A percentile compares a stretch with the other conserved stretches of the same genome.
Evolutionary conservation across 2,113 vertebrate genomes (phyloP).

Genomic region (Excalfactoria chinensis): DNA sequence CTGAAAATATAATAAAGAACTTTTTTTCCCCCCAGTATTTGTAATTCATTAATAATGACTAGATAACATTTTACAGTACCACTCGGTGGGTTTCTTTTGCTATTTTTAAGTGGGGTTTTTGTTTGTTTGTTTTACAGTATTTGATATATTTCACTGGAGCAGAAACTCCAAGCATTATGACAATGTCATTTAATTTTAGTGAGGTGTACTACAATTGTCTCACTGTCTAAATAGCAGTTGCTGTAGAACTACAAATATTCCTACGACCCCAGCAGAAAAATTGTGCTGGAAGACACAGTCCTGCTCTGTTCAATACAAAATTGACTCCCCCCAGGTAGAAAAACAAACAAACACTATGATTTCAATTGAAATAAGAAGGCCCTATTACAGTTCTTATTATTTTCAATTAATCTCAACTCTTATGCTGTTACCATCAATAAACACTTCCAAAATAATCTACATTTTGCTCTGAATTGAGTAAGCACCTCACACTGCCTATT

Average conservation of each 20-base stretch:
- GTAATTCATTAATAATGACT: background rate
- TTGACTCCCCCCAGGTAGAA: background rate
- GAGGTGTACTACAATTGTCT: background rate
- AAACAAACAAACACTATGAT: background rate
- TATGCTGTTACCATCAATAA: background rate
- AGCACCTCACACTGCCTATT: background rate
- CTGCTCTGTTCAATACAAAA: background rate
- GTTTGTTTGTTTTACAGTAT: background rate
- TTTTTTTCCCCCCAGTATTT: background rate
- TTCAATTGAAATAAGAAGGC: background rate
- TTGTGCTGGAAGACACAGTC: background rate
- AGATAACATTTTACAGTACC: background rate
- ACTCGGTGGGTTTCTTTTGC: background rate
- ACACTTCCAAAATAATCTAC: background rate
- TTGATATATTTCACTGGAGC: background rate
- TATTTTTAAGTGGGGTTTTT: background rate
- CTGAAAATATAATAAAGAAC: background rate
- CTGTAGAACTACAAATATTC: background rate
- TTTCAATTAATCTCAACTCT: background rate
- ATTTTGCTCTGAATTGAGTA: background rate
- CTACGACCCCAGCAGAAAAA: background rate
- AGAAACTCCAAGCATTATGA: background rate
- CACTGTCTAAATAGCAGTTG: background rate
- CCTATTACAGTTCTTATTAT: background rate
- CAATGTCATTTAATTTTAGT: background rate